phyloP scores from a whole-genome alignment of 64 coral and sea anemone genomes.

The Stylophora pistillata region DNA sequence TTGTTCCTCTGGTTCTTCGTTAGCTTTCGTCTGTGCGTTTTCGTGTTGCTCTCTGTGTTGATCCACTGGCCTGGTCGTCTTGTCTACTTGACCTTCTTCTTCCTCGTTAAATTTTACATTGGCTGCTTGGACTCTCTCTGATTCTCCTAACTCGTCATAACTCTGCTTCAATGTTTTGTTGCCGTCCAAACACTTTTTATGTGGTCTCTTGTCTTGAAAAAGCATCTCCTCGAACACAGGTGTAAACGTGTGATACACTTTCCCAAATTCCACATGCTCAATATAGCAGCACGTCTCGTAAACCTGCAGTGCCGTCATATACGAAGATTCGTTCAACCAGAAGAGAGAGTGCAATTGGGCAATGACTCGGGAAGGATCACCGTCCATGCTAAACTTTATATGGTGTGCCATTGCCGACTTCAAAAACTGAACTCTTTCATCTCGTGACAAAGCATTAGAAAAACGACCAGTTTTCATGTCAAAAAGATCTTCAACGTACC shows the following conservation, averaged over 20 bases:
- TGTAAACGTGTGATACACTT: background rate
- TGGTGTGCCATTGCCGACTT: constrained; percentile 53
- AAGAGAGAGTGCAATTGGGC: constrained; percentile 55
- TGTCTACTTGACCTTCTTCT: too few species aligned
- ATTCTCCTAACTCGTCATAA: background rate
- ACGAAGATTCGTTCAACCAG: constrained; percentile 53
- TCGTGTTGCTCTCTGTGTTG: too few species aligned
- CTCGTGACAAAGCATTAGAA: constrained; percentile 20
- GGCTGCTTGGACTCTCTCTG: too few species aligned
- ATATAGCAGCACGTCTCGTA: constrained; percentile 20
- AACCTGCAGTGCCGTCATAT: constrained; percentile 41
- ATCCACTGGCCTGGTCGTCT: too few species aligned
- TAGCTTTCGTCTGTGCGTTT: too few species aligned
- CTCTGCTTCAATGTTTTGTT: background rate
- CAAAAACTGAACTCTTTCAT: constrained; percentile 49
- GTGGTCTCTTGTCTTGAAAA: background rate
- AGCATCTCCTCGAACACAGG: constrained; percentile 26
- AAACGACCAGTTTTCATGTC: constrained; percentile 63
- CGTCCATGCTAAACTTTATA: constrained; percentile 32
- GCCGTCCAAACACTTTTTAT: background rate
- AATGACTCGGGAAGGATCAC: constrained; percentile 24
- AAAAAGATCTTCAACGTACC: constrained; percentile 78
- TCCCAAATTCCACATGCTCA: constrained; percentile 9
- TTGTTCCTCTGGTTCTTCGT: too few species aligned
- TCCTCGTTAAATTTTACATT: too few species aligned